phyloP scores from a whole-genome alignment of 2,797 vertebrate species.

The Hozukius guyotensis region DNA sequence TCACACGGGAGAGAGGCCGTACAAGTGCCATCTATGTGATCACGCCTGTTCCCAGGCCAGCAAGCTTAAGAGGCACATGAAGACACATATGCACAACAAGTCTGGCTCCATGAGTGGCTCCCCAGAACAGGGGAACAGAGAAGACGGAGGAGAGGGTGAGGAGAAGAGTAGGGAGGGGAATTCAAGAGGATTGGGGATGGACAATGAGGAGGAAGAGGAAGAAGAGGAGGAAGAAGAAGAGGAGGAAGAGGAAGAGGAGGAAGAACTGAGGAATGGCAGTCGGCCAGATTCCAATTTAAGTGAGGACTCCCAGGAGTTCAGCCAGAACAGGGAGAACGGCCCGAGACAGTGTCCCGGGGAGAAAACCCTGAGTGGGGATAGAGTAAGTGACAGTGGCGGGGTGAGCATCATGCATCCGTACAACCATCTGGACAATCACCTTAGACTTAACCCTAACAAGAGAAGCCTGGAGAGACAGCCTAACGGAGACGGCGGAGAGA shows the following conservation, averaged over 20 bases:
- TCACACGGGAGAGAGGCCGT: constrained; percentile 98
- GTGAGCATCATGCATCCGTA: constrained; percentile 77
- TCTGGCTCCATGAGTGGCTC: constrained; percentile 90
- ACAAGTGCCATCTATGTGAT: constrained; percentile 98
- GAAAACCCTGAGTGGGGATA: constrained; percentile 75
- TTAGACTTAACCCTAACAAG: constrained; percentile 78
- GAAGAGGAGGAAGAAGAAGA: constrained; percentile 86
- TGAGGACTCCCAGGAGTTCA: constrained; percentile 87
- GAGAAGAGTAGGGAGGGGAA: constrained; percentile 82
- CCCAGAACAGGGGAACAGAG: constrained; percentile 87
- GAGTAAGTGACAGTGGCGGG: constrained; percentile 80
- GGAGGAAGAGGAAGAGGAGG: constrained; percentile 84
- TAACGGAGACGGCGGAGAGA: constrained; percentile 67
- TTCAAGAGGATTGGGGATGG: constrained; percentile 81
- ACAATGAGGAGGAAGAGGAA: constrained; percentile 84
- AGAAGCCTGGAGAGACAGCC: constrained; percentile 74
- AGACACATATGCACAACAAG: constrained; percentile 97
- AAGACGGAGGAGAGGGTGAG: constrained; percentile 78
- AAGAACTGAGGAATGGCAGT: constrained; percentile 93
- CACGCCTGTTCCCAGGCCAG: constrained; percentile 99
- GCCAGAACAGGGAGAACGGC: constrained; percentile 77
- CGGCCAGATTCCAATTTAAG: constrained; percentile 95
- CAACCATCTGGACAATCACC: constrained; percentile 86
- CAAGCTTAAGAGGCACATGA: constrained; percentile 99
- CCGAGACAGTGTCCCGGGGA: constrained; percentile 87